phyloP scores from a whole-genome alignment of 2,797 vertebrate genomes.

The Thaleichthys pacificus region DNA sequence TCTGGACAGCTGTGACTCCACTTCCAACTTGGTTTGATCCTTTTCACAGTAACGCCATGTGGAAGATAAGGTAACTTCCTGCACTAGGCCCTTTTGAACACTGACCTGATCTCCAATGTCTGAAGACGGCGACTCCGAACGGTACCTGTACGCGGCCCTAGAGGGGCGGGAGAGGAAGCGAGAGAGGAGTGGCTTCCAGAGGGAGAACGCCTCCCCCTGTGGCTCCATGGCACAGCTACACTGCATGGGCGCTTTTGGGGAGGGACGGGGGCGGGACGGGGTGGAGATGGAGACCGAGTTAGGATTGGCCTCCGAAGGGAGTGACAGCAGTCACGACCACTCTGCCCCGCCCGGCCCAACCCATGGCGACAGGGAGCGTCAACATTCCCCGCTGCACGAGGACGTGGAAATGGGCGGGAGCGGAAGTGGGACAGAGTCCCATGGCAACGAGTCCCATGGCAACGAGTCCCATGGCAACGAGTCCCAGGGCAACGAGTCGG shows the following conservation, averaged over 20 bases:
- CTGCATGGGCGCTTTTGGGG: slow-evolving; percentile 75
- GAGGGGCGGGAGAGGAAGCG: slow-evolving; percentile 45
- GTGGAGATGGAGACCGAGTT: slow-evolving; percentile 61
- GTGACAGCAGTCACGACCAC: slow-evolving; percentile 72
- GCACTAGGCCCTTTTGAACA: background rate
- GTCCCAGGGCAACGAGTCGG: slow-evolving; percentile 81
- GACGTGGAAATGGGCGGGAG: slow-evolving; percentile 86
- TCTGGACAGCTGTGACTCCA: slow-evolving; percentile 17
- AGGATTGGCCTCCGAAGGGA: slow-evolving; percentile 72
- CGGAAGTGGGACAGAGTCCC: slow-evolving; percentile 80
- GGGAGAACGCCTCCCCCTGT: slow-evolving; percentile 42
- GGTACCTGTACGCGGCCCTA: slow-evolving; percentile 64
- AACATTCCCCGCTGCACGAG: slow-evolving; percentile 72
- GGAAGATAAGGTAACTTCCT: slow-evolving; percentile 41
- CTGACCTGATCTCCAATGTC: slow-evolving; percentile 54
- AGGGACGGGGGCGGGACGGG: slow-evolving; percentile 53
- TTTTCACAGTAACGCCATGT: slow-evolving; percentile 37
- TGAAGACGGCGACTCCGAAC: slow-evolving; percentile 59
- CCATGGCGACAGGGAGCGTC: slow-evolving; percentile 57
- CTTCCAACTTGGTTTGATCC: slow-evolving; percentile 6
- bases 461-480: slow-evolving; percentile 79
- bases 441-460: slow-evolving; percentile 78
- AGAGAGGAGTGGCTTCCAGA: slow-evolving; percentile 49
- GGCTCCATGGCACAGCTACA: slow-evolving; percentile 64
- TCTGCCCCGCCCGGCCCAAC: slow-evolving; percentile 38